Conservation (phyloP, 2,888 invertebrate genomes). For the Antheraea assamensis region DNA sequence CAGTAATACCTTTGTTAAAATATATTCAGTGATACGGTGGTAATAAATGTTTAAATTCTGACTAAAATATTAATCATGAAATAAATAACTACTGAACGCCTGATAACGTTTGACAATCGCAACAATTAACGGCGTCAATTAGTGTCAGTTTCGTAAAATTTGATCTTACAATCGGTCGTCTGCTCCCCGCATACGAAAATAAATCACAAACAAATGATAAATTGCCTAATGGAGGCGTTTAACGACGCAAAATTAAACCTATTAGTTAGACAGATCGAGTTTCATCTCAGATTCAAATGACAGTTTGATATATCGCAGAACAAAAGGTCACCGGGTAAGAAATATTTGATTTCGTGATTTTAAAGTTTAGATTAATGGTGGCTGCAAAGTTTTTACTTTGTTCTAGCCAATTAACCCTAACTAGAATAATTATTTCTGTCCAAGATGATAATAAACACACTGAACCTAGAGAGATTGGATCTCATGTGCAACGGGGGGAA, state of each 20-base stretch:
- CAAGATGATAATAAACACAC: too few relatives aligned
- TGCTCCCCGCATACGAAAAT: neutral
- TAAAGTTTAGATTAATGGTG: neutral
- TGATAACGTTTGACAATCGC: neutral
- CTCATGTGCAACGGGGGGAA: too few relatives aligned
- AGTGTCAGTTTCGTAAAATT: neutral
- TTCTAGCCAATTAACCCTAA: neutral
- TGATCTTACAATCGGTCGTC: neutral
- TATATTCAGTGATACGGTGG: too few relatives aligned
- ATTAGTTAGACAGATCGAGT: slow-evolving; percentile 3
- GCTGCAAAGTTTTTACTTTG: neutral
- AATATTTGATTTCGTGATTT: neutral
- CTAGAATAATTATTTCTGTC: neutral
- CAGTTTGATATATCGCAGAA: slow-evolving; percentile 14
- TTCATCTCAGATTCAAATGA: slow-evolving; percentile 11
- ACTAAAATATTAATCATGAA: too few relatives aligned
- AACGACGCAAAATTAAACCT: slow-evolving; percentile 11
- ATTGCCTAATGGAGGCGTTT: neutral
- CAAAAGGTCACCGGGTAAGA: neutral
- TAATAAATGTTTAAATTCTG: too few relatives aligned
- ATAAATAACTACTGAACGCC: neutral
- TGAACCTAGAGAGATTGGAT: too few relatives aligned
- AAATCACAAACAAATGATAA: slow-evolving; percentile 1
- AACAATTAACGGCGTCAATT: neutral
- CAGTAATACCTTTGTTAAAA: too few relatives aligned